Percentiles rank a stretch among this genome's conserved stretches.
Evolutionary conservation across 1,140 invertebrate genomes (phyloP).

Genomic region (Tetragonula clypearis): DNA sequence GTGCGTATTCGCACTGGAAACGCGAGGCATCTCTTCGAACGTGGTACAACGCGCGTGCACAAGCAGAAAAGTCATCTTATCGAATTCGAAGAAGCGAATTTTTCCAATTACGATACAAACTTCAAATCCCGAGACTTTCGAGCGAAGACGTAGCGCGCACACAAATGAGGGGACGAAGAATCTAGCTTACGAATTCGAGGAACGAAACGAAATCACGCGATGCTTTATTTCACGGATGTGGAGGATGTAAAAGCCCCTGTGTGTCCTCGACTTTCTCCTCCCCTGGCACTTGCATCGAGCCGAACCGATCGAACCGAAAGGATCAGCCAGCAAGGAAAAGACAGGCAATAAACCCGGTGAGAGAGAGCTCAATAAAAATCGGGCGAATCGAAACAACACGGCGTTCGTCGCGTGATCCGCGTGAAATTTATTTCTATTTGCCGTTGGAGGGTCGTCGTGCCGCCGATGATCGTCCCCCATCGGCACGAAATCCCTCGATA

Average conservation of each 20-base stretch:
- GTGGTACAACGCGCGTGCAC: not conserved
- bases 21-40: not conserved
- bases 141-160: too few relatives aligned
- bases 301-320: not conserved
- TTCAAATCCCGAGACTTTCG: not conserved
- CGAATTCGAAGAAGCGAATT: too few relatives aligned
- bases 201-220: not conserved
- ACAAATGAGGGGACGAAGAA: not conserved
- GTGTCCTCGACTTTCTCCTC: not conserved
- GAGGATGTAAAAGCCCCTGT: not conserved
- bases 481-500: slow-evolving; percentile 41
- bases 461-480: slow-evolving; percentile 47
- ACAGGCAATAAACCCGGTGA: slow-evolving; percentile 1
- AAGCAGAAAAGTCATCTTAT: too few relatives aligned
- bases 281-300: not conserved
- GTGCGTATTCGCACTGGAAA: not conserved
- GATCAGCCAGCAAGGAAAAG: slow-evolving; percentile 2
- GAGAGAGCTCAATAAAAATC: slow-evolving; percentile 4
- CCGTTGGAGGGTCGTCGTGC: slow-evolving; percentile 63
- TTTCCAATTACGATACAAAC: too few relatives aligned
- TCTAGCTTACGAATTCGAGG: not conserved
- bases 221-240: not conserved
- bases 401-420: slow-evolving; percentile 55
- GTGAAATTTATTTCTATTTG: slow-evolving; percentile 72
- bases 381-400: slow-evolving; percentile 11